Percentiles rank a stretch among this genome's conserved stretches.
These are phyloP conservation scores for Euwallacea similis DNA, from an alignment of 1,140 invertebrate genomes.

Conservation along the genomic window DNA sequence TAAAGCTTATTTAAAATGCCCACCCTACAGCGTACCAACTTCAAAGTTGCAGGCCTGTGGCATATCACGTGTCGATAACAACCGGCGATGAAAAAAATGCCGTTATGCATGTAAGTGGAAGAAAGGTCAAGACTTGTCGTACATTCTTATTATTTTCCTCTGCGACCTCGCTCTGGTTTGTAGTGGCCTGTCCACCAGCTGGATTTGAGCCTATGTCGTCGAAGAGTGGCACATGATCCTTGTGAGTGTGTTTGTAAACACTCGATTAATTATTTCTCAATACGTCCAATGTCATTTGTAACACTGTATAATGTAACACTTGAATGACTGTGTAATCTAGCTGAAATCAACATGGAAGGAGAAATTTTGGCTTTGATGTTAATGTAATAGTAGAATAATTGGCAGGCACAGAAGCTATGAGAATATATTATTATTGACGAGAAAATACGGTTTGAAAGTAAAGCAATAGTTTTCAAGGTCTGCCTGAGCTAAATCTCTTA, in stretches of 20 bases:
- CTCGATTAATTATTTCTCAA: background rate
- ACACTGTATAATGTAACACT: background rate
- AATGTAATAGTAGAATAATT: background rate
- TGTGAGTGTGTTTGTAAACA: background rate
- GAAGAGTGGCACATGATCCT: slow-evolving; percentile 1
- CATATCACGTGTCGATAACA: background rate
- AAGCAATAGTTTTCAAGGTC: slow-evolving; percentile 6
- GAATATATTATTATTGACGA: slow-evolving; percentile 11
- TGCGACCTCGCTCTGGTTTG: slow-evolving; percentile 4
- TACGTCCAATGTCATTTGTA: too few relatives aligned
- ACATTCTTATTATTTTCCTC: background rate
- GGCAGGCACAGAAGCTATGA: slow-evolving; percentile 7
- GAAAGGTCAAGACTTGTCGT: slow-evolving; percentile 5
- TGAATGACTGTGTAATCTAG: background rate
- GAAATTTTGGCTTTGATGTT: background rate
- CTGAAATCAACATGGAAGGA: background rate
- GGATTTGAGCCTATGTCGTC: slow-evolving; percentile 4
- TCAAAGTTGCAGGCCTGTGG: background rate
- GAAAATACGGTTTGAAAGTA: slow-evolving; percentile 17
- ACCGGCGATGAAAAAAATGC: background rate
- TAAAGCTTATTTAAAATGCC: background rate
- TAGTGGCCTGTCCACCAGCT: background rate
- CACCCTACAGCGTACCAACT: background rate
- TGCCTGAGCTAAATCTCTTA: slow-evolving; percentile 5
- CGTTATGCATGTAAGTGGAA: background rate